Base-by-base conservation (phyloP, 2,888 invertebrate genomes). In the Zygogramma bicolorata region DNA sequence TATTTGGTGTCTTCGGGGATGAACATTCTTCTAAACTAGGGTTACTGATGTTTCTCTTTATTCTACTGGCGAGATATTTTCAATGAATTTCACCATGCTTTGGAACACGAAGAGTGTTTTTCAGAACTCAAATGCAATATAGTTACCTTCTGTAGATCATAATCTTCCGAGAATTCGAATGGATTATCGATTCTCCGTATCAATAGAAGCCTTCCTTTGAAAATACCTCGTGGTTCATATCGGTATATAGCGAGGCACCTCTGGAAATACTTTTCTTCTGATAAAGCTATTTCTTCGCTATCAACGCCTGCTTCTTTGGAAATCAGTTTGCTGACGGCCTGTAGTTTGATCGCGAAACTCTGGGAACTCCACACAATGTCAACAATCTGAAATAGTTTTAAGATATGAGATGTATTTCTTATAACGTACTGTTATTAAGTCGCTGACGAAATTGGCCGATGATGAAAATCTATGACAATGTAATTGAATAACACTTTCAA, bases 101-200 rank as follows among this genome's bases (percentile, higher is more conserved):
- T 38, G 8, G 10, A 13, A 8, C 2, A 38, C 2, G 13, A 38
- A 38, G n/a, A n/a, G n/a, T n/a, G n/a, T n/a, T n/a, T n/a, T 13
- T 38, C 7, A 0, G 34, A 40, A 40, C 6, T 18, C 3, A 15
- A 15, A 1, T 18, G 25, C 15, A 10, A 0, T n/a, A 27, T 42
- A 7, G 34, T 65, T 70, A 78, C 79, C 74, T 74, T 69, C 20
- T 78, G 73, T 27, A 78, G 53, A 8, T 72, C 74, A 42, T 78
- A 79, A 61, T 78, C 71, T 10, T 74, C 75, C 1, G 76, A 60
- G 7, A 68, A 31, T 15, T 72, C 40, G n/a, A 53, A 63, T 1
- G 68, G 59, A 42, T 74, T 73, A 1, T 74, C 61, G 5, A 65
- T 42, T 15, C 73, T 63, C 46, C 78, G 69, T 10, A 79, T 65